A percentile compares a stretch with the other conserved stretches of the same genome.
These are phyloP conservation scores for Brachymystax lenok DNA, from an alignment of 2,797 vertebrate genomes.

Conservation along the genomic window DNA sequence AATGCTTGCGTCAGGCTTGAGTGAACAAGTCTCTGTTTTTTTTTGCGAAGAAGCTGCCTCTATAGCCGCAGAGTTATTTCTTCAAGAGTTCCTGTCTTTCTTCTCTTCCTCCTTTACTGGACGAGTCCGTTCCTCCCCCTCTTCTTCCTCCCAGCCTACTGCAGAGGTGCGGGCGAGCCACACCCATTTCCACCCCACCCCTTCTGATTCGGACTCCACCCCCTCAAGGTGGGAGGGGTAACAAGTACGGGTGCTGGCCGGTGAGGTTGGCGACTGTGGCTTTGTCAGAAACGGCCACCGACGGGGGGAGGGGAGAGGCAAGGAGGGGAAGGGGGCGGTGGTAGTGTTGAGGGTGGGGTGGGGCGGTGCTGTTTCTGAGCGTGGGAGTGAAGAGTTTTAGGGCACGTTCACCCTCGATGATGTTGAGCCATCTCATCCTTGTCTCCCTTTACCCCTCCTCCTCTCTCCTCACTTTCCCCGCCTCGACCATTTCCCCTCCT, in stretches of 20 bases:
- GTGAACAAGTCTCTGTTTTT: conserved; percentile 85
- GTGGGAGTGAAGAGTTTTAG: conserved; percentile 16
- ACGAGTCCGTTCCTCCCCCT: conserved; percentile 80
- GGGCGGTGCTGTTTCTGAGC: conserved; percentile 57
- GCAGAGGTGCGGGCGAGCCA: conserved; percentile 46
- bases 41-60: conserved; percentile 74
- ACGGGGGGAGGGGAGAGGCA: conserved; percentile 59
- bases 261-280: conserved; percentile 65
- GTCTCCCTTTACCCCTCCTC: conserved; percentile 22
- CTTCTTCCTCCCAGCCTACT: conserved; percentile 68
- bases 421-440: conserved; percentile 35
- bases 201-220: conserved; percentile 37
- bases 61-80: conserved; percentile 62
- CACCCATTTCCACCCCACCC: conserved; percentile 33
- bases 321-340: conserved; percentile 67
- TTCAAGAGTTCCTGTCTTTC: conserved; percentile 74
- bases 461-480: conserved; percentile 33
- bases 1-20: conserved; percentile 87
- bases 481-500: conserved; percentile 39
- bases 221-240: conserved; percentile 25
- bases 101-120: conserved; percentile 37
- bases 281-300: conserved; percentile 57
- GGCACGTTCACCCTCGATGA: conserved; percentile 15
- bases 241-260: conserved; percentile 37
- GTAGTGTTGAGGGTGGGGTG: conserved; percentile 29